Evolutionary conservation across 2,113 vertebrate genomes (phyloP), one percentile per base, ranked within the genome.

Genomic region (Oxyura jamaicensis): DNA sequence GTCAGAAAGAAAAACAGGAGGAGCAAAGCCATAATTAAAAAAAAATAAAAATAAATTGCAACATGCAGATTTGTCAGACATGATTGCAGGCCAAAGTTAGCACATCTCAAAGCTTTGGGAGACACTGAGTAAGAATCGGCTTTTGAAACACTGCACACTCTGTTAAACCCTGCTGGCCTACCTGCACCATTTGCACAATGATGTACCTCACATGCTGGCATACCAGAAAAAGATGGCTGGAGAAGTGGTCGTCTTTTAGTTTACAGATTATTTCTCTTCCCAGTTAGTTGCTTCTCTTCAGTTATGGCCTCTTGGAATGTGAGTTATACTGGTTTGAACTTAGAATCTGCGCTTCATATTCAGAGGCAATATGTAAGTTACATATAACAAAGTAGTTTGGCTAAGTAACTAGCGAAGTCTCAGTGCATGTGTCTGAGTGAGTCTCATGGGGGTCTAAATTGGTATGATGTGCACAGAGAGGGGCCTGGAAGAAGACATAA

Each of bases 401-500:
- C 22, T 39, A 44, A 76, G 67, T 62, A 41, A 73, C n/a, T 62
- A 46, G 68, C n/a, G 74, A 41, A 72, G 28, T 74, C 66, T 77
- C 31, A 63, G 68, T 87, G 52, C 46, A 31, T 52, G 13, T 44
- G 42, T 66, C 59, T 65, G 13, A 83, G 67, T 74, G 80, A 79
- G 58, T 86, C 74, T 74, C 69, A 65, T 33, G 74, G 71, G 63
- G 13, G 11, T 86, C 74, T 93, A 53, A 53, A 66, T 56, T 50
- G 77, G 44, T 87, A 11, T 80, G 58, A 87, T 58, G 42, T 72
- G 65, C 85, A 81, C 52, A 41, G 35, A 20, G 16, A 81, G 86
- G 22, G 22, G 44, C 82, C 78, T 91, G 67, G 25, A 84, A 92
- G 87, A 92, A 90, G 73, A 93, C 50, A 77, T 79, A 75, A 93